Percentiles rank a stretch among this genome's conserved stretches.
Conservation (phyloP, 2,797 vertebrate genomes). For the Catharus ustulatus region DNA sequence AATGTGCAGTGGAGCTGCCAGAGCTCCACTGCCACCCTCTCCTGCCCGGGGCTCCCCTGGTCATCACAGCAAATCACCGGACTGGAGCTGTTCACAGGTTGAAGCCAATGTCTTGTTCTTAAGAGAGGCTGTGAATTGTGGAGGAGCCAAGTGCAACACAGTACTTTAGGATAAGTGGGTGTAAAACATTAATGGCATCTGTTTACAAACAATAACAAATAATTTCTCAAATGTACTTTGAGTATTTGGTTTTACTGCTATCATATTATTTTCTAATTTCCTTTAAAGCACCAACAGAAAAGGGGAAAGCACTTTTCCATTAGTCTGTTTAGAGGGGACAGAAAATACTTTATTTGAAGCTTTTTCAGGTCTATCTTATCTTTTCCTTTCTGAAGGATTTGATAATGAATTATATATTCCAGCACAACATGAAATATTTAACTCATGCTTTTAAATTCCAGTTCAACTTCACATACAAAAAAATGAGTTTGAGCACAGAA, state of each 20-base stretch:
- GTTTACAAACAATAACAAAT: not conserved
- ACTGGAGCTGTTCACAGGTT: not conserved
- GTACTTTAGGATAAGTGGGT: not conserved
- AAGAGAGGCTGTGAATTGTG: not conserved
- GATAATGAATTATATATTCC: slow-evolving; percentile 76
- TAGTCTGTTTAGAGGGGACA: slow-evolving; percentile 52
- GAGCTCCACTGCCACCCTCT: too few relatives aligned
- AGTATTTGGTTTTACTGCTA: slow-evolving; percentile 8
- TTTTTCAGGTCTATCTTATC: slow-evolving; percentile 62
- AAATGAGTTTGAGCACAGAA: slow-evolving; percentile 32
- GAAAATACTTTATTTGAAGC: slow-evolving; percentile 70
- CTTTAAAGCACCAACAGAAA: not conserved
- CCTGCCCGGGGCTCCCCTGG: rapidly evolving
- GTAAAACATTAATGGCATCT: not conserved
- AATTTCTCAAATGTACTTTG: not conserved
- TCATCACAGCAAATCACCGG: rapidly evolving
- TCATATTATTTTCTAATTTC: slow-evolving; percentile 35
- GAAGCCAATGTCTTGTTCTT: not conserved
- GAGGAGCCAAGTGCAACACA: not conserved
- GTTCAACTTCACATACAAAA: slow-evolving; percentile 58
- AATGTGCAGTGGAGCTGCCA: not conserved
- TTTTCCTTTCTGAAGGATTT: slow-evolving; percentile 71
- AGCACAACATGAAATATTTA: slow-evolving; percentile 75
- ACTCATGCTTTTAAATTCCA: slow-evolving; percentile 56
- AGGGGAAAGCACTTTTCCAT: slow-evolving; percentile 33